These are phyloP conservation scores for Melolontha melolontha DNA, from an alignment of 2,888 invertebrate genomes.

Conservation along the genomic window DNA sequence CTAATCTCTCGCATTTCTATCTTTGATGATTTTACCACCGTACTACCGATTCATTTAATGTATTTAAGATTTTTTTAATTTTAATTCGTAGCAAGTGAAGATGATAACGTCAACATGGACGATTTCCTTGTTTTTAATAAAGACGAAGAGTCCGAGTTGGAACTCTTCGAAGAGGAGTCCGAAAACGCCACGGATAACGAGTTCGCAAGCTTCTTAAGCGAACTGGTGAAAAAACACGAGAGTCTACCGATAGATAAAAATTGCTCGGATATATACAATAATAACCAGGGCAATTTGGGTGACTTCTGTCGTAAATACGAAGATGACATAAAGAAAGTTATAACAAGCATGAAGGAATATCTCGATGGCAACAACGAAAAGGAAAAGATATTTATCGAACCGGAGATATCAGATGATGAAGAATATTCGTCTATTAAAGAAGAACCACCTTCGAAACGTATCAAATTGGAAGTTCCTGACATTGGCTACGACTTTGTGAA, in stretches of 20 bases:
- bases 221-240: slow-evolving; percentile 49
- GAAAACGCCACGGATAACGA: slow-evolving; percentile 59
- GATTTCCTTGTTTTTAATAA: slow-evolving; percentile 71
- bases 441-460: slow-evolving; percentile 41
- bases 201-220: slow-evolving; percentile 48
- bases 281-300: slow-evolving; percentile 42
- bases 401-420: slow-evolving; percentile 55
- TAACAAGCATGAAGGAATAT: slow-evolving; percentile 47
- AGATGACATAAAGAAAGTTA: slow-evolving; percentile 49
- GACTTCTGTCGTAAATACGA: slow-evolving; percentile 51
- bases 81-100: slow-evolving; percentile 65
- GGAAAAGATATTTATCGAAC: slow-evolving; percentile 53
- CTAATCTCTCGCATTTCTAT: no score
- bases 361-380: slow-evolving; percentile 38
- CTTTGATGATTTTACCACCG: no score
- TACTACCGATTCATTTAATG: no score
- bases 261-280: slow-evolving; percentile 39
- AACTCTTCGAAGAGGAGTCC: slow-evolving; percentile 54
- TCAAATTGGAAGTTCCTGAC: slow-evolving; percentile 29
- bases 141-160: slow-evolving; percentile 58
- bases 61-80: background rate
- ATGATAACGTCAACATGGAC: slow-evolving; percentile 73
- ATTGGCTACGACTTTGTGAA: slow-evolving; percentile 19
- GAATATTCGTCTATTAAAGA: slow-evolving; percentile 39
- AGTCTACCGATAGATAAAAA: slow-evolving; percentile 46